Percentiles rank a stretch among this genome's conserved stretches.
Evolutionary conservation across 1,140 invertebrate species (phyloP).

Genomic region (Notospermus geniculatus): DNA sequence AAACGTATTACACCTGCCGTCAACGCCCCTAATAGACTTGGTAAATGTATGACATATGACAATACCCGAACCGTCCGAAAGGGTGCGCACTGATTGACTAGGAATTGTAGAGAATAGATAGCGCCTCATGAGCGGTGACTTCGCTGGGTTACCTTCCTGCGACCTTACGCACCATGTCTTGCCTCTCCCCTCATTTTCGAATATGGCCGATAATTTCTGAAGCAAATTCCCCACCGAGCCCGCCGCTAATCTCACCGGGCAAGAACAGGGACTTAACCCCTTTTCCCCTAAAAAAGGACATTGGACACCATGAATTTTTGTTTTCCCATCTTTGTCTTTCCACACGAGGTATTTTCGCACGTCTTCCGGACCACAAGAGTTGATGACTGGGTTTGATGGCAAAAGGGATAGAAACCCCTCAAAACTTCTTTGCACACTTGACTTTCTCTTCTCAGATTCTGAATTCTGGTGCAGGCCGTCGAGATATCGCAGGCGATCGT

Average conservation of each 20-base stretch:
- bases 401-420: neutral
- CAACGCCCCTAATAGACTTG: too few species aligned
- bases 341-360: neutral
- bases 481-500: too few species aligned
- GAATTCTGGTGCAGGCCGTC: too few species aligned
- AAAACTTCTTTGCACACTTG: neutral
- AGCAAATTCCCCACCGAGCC: neutral
- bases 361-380: neutral
- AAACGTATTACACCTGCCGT: too few species aligned
- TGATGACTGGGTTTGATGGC: neutral
- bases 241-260: neutral
- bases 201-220: neutral
- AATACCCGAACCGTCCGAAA: too few species aligned
- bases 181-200: neutral
- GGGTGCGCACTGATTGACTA: too few species aligned
- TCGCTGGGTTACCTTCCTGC: neutral
- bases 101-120: too few species aligned
- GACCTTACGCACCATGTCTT: neutral
- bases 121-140: neutral
- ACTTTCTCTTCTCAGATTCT: too few species aligned
- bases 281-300: neutral
- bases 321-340: constrained; percentile 7
- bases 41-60: too few species aligned
- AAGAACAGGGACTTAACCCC: neutral
- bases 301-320: neutral